Conservation (phyloP, 2,888 invertebrate species). For the Cephus runcator region DNA sequence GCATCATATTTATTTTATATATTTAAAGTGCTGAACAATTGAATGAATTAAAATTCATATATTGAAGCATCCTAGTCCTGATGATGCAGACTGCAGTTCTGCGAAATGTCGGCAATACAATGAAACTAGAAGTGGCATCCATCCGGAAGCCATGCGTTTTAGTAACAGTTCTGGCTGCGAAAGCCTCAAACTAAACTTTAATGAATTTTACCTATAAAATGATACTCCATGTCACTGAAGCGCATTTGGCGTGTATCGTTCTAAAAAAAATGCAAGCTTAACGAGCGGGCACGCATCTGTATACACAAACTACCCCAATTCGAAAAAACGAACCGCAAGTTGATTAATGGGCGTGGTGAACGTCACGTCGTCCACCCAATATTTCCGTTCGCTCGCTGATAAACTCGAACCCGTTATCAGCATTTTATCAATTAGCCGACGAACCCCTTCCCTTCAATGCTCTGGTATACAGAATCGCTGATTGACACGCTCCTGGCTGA, state of each 20-base stretch:
- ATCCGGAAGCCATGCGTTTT: too few relatives aligned
- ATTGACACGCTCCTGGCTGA: constrained; percentile 12
- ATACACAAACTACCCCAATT: not conserved
- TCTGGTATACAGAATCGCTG: not conserved
- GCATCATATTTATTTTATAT: not conserved
- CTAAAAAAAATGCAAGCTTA: not conserved
- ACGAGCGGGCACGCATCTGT: not conserved
- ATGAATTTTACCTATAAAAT: not conserved
- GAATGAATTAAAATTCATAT: not conserved
- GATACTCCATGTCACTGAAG: not conserved
- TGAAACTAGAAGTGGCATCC: too few relatives aligned
- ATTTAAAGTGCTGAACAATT: not conserved
- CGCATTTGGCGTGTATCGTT: not conserved
- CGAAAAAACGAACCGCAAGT: not conserved
- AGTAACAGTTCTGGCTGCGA: too few relatives aligned
- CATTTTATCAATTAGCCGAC: constrained; percentile 19
- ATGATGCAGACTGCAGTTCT: too few relatives aligned
- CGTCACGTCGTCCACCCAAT: not conserved
- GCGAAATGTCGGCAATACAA: too few relatives aligned
- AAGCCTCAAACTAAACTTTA: too few relatives aligned
- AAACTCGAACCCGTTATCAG: constrained; percentile 16
- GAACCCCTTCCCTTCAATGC: not conserved
- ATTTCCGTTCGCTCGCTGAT: constrained; percentile 10
- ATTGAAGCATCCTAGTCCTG: too few relatives aligned
- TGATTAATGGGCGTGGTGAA: constrained; percentile 8